Percentiles rank a stretch among this genome's conserved stretches.
phyloP scores from a whole-genome alignment of 2,113 vertebrate species.

The Ranitomeya imitator region DNA sequence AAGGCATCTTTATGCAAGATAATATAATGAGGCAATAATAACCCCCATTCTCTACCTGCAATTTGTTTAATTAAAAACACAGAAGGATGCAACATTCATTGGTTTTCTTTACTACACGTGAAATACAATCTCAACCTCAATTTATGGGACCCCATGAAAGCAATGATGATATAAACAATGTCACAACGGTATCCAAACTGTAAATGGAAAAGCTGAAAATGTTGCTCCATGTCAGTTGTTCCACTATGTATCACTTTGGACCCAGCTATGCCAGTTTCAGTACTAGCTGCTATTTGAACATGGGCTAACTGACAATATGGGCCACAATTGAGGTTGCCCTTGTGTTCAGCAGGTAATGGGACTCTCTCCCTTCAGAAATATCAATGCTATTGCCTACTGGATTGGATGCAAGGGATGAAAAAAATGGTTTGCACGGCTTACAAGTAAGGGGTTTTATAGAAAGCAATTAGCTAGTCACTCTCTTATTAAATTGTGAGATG shows the following conservation, averaged over 20 bases:
- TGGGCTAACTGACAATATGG: not conserved
- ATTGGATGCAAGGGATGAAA: not conserved
- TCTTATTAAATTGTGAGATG: too few species aligned
- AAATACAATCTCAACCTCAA: not conserved
- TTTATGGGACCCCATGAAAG: not conserved
- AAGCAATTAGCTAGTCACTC: too few species aligned
- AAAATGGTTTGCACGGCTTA: not conserved
- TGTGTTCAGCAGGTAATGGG: not conserved
- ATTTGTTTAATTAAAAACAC: conserved; percentile 37
- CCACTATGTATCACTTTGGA: not conserved
- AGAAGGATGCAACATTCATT: not conserved
- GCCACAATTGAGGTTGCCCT: not conserved
- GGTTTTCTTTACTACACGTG: not conserved
- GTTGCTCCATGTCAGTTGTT: not conserved
- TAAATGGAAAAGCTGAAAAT: not conserved
- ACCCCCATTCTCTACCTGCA: conserved; percentile 28
- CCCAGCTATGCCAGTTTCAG: not conserved
- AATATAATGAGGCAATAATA: conserved; percentile 48
- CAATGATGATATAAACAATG: not conserved
- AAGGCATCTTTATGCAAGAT: conserved; percentile 48
- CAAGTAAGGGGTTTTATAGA: not conserved
- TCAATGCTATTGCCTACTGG: not conserved
- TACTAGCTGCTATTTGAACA: not conserved
- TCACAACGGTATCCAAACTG: not conserved
- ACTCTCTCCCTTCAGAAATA: not conserved